These are phyloP conservation scores for Manis javanica DNA, from an alignment of 2,797 vertebrate genomes.

Conservation along the genomic window DNA sequence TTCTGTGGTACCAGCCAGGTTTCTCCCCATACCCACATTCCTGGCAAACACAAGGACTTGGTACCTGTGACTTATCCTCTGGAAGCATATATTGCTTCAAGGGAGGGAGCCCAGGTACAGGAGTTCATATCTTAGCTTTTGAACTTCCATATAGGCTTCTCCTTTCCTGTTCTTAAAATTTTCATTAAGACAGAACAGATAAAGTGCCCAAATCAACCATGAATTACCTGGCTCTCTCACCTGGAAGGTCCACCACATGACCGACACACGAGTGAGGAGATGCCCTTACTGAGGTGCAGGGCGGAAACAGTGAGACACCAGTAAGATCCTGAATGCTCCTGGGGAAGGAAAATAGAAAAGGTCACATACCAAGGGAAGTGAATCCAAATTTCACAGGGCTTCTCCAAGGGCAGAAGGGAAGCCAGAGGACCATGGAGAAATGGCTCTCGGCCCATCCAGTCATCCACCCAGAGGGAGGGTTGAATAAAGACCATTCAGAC, in stretches of 20 bases:
- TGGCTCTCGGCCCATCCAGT: not conserved
- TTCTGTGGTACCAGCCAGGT: not conserved
- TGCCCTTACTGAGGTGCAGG: not conserved
- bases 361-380: not conserved
- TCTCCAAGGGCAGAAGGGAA: not conserved
- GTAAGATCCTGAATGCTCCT: not conserved
- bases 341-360: accelerated
- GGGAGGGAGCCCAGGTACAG: not conserved
- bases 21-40: not conserved
- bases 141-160: not conserved
- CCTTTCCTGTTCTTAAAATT: not conserved
- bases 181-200: not conserved
- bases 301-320: not conserved
- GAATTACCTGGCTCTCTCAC: not conserved
- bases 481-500: not conserved
- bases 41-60: too few relatives aligned
- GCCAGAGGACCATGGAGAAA: not conserved
- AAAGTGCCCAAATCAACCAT: not conserved
- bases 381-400: not conserved
- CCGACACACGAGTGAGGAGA: not conserved
- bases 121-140: not conserved
- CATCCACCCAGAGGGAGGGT: not conserved
- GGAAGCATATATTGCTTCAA: not conserved
- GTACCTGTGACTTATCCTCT: not conserved
- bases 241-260: not conserved